These are phyloP conservation scores for Willisornis vidua DNA, from an alignment of 2,113 vertebrate species.

Conservation along the genomic window DNA sequence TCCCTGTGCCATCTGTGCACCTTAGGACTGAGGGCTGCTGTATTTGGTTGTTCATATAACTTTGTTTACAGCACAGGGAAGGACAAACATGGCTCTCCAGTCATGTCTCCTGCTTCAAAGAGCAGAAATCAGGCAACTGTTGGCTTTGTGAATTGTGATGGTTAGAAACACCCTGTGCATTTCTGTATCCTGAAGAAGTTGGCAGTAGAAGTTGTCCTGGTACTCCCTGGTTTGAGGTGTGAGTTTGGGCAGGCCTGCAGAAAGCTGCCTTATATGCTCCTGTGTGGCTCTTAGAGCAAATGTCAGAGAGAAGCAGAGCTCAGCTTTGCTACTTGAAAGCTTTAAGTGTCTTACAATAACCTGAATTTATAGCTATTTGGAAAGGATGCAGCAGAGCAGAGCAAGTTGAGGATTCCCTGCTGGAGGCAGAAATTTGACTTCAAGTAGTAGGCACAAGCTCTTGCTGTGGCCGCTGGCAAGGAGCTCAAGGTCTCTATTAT, in stretches of 20 bases:
- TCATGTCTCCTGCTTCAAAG: neutral
- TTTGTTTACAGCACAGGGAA: neutral
- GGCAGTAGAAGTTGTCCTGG: neutral
- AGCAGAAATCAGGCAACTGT: neutral
- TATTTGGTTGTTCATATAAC: neutral
- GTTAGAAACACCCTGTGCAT: neutral
- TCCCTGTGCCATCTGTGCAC: neutral
- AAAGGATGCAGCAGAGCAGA: neutral
- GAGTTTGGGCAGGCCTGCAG: neutral
- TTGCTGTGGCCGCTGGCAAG: neutral
- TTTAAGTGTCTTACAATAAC: neutral
- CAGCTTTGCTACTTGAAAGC: neutral
- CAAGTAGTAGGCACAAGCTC: neutral
- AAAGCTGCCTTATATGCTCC: neutral
- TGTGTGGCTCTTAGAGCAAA: neutral
- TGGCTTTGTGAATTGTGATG: neutral
- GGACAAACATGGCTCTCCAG: neutral
- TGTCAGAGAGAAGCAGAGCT: neutral
- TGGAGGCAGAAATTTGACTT: constrained; percentile 21
- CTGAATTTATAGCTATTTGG: constrained; percentile 12
- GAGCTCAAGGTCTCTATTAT: neutral
- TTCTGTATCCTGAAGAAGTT: neutral
- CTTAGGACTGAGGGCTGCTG: neutral
- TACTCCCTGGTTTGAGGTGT: neutral
- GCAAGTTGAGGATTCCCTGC: neutral